Percentiles rank a stretch among this genome's conserved stretches.
These are phyloP conservation scores for Heliothis subflexa DNA, from an alignment of 1,140 invertebrate genomes.

Conservation along the genomic window DNA sequence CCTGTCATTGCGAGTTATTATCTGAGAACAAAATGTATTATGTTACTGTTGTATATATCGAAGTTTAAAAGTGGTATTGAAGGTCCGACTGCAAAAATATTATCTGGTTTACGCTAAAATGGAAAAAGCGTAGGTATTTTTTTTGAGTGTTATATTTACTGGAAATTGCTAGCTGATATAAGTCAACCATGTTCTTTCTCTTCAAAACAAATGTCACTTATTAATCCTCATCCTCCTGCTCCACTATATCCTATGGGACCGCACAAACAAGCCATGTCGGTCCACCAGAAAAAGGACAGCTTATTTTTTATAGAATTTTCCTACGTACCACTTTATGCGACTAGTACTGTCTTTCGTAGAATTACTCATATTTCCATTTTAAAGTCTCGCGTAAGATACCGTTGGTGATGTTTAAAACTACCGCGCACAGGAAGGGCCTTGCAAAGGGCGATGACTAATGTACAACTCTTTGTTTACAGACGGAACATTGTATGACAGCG, in stretches of 20 bases:
- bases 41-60: too few relatives aligned
- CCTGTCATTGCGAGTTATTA: conserved; percentile 88
- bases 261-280: neutral
- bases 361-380: neutral
- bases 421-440: neutral
- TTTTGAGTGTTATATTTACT: too few relatives aligned
- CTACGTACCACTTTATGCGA: neutral
- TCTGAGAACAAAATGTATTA: conserved; percentile 77
- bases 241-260: neutral
- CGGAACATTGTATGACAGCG: conserved; percentile 50
- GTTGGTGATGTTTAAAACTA: neutral
- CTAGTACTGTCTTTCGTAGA: neutral
- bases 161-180: neutral
- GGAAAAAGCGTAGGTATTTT: too few relatives aligned
- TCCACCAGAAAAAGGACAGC: neutral
- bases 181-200: neutral
- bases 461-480: conserved; percentile 66
- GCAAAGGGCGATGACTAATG: conserved; percentile 27
- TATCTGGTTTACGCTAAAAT: neutral
- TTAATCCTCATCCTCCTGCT: neutral
- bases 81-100: neutral
- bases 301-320: neutral
- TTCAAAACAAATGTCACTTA: neutral
- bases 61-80: too few relatives aligned
- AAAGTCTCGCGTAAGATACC: neutral